These are phyloP conservation scores for Lophius americanus DNA, from an alignment of 2,797 vertebrate species.

Conservation along the genomic window DNA sequence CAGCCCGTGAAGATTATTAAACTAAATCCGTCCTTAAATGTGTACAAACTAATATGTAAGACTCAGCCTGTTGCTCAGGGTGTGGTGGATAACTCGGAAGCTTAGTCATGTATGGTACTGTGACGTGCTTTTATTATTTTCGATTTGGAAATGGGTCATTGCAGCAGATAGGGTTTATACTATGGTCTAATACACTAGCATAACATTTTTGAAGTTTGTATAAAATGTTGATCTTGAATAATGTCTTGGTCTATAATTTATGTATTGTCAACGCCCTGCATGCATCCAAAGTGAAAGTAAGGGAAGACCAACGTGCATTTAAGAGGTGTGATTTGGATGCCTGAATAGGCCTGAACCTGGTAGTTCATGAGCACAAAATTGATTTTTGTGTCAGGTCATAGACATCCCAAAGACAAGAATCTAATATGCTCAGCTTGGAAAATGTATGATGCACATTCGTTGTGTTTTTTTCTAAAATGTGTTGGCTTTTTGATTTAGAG, in stretches of 20 bases:
- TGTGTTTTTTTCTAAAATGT: too few species aligned
- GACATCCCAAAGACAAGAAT: too few species aligned
- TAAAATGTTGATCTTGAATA: too few species aligned
- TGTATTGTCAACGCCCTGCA: too few species aligned
- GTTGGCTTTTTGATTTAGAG: too few species aligned
- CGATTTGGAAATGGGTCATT: background rate
- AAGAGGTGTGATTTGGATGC: background rate
- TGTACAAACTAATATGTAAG: constrained; percentile 33
- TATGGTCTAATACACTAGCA: background rate
- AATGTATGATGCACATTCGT: too few species aligned
- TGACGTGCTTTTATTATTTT: constrained; percentile 26
- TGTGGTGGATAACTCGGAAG: constrained; percentile 69
- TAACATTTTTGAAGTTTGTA: too few species aligned
- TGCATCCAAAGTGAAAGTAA: too few species aligned
- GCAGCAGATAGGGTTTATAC: background rate
- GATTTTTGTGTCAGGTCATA: too few species aligned
- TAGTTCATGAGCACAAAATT: background rate
- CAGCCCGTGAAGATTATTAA: background rate
- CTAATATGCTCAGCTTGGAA: too few species aligned
- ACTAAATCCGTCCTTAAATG: background rate
- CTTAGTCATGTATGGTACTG: constrained; percentile 41
- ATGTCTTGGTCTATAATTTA: too few species aligned
- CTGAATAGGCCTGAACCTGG: background rate
- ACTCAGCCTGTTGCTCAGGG: constrained; percentile 46
- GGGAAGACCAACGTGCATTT: too few species aligned